These are phyloP conservation scores for Drosophila arizonae DNA, from an alignment of 1,140 invertebrate genomes.

Conservation along the genomic window DNA sequence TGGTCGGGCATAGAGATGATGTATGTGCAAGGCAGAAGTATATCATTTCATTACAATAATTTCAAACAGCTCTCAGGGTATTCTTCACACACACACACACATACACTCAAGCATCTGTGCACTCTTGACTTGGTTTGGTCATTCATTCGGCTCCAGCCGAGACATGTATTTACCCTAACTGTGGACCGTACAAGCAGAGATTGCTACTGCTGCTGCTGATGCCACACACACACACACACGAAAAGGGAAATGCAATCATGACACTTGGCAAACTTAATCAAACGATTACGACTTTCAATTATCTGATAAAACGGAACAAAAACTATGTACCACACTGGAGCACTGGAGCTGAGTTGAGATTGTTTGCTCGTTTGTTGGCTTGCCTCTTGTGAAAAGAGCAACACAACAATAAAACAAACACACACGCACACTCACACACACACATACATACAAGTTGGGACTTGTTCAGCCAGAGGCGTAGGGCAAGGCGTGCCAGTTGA, in stretches of 20 bases:
- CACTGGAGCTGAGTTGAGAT: conserved; percentile 14
- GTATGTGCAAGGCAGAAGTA: not conserved
- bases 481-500: conserved; percentile 12
- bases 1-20: conserved; percentile 27
- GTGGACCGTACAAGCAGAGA: not conserved
- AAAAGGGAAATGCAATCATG: conserved; percentile 67
- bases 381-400: conserved; percentile 46
- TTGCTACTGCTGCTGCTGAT: not conserved
- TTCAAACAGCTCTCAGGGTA: not conserved
- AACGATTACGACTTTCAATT: conserved; percentile 79
- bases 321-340: conserved; percentile 35
- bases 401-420: conserved; percentile 43
- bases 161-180: not conserved
- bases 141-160: not conserved
- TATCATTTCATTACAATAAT: not conserved
- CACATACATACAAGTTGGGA: conserved; percentile 4
- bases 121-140: not conserved
- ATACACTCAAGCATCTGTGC: not conserved
- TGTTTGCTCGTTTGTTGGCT: conserved; percentile 40
- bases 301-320: conserved; percentile 67
- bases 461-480: conserved; percentile 21
- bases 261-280: conserved; percentile 74
- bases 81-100: no score
- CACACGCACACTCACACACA: conserved; percentile 19
- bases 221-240: conserved; percentile 11